Base-by-base conservation (phyloP, 2,113 vertebrate species). In the Gavialis gangeticus region DNA sequence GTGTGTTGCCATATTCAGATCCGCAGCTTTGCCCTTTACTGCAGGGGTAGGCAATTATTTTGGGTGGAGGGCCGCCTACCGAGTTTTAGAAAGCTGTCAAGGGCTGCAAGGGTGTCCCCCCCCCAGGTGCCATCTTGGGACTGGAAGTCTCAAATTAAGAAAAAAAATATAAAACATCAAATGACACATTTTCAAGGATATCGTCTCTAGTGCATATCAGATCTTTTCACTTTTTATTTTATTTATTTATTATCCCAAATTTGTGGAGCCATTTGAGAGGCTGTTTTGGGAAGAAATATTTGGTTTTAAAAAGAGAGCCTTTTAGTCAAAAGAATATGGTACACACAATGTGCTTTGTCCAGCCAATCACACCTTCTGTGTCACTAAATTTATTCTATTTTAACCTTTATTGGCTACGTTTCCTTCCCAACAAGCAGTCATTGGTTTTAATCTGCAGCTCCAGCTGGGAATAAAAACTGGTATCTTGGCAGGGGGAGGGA, bases 351-450 rank as follows among this genome's bases (percentile, higher is more conserved):
- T 46, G 8, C 21, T 16, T 58, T 84, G 59, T 54, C 79, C 18
- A 0, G 0, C 62, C 56, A 84, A 66, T 60, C 54, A 2, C 18
- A 16, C 10, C 24, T 79, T 15, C 54, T 89, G 30, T 85, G 75
- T 27, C 30, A 37, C 34, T 58, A 21, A 13, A 3, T 19, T 15
- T 37, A 21, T 30, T 27, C 28, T 69, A 3, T 55, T 86, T 56
- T 22, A 37, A 4, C 37, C 46, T 58, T 14, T 46, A 89, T 4
- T 30, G 57, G 21, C 12, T 60, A 12, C 17, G 1, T 83, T 88
- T 86, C 30, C 19, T 37, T 84, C 25, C 25, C 24, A 89, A 16
- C 64, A 79, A 67, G 11, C 3, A 6, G 3, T 54, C 54, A 5
- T 56, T 76, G 19, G 2, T 79, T 10, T 64, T n/a, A 84, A 79